Base-by-base conservation (phyloP, 2,888 invertebrate genomes). In the Metalampra italica region DNA sequence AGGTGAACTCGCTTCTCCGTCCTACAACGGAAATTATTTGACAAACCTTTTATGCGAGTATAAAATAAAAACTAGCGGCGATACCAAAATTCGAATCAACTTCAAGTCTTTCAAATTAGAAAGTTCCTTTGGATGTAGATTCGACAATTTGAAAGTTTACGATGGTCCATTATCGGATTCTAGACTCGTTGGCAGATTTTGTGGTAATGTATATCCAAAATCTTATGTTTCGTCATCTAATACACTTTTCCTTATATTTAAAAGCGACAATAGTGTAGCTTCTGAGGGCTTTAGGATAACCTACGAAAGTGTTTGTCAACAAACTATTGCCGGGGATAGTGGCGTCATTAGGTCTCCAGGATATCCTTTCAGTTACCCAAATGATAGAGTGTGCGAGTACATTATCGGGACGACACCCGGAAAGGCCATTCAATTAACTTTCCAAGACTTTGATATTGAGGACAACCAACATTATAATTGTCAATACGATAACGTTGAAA, bases 11-110 rank as follows among this genome's bases (percentile, higher is more conserved):
- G 71, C 75, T 1, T 92, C 94, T 0, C 96, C 96, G 0, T 85
- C 85, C 13, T 76, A 77, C 42, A 82, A 90, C 50, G 91, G 90
- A 8, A 76, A 73, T 5, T 93, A 94, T 67, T 70, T 89, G 0
- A 76, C 90, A 46, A 90, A 92, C 54, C 66, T 93, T 45, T 73
- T 91, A 43, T 98, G 98, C 68, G 96, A 96, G 62, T 98, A 97
- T 90, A 91, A 93, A 62, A 95, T 98, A 57, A 91, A 92, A 59
- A 86, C 94, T 38, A 90, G 92, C 0, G 60, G 74, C 0, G 91
- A 91, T 1, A 92, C 93, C 42, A 91, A 91, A 62, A 91, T 97
- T 37, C 84, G 88, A 56, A 69, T 97, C 9, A 83, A 90, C 0
- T 94, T 97, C 74, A 60, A 82, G 2, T 75, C 75, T n/a, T 93